Base-by-base conservation (phyloP, 2,888 invertebrate species). In the Meganola albula region DNA sequence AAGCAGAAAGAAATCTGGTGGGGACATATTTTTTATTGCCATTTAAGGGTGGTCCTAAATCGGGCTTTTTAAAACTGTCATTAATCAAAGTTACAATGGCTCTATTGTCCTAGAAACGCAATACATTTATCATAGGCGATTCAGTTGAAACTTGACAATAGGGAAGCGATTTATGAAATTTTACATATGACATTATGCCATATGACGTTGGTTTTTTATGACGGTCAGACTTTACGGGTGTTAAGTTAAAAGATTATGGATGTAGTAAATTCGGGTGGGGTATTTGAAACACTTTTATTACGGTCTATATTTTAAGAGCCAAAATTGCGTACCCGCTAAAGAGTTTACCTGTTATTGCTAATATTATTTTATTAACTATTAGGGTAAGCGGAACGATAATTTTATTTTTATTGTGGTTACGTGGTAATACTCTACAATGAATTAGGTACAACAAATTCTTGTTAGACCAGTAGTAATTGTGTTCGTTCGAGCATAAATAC, bases 121-220 rank as follows among this genome's bases (percentile, higher is more conserved):
- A 75, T 70, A 75, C 74, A 80, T 79, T 78, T 74, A 75, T 79
- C 77, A 77, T 71, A 69, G 68, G 63, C 63, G 65, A 58, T 60
- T 56, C 53, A 49, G 50, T 52, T 53, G 45, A 37, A 47, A 48
- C 32, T 39, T 40, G 37, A 59, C 60, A 63, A 58, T 55, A 54
- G 48, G 34, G 35, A 44, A 40, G 44, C 65, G 63, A 74, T 74
- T 72, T 70, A 70, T 68, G 64, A 67, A 72, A 73, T 71, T 67
- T 63, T 61, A 68, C 68, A 67, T 65, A 61, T 68, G 49, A 58
- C 47, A 44, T 44, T 47, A 2, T 6, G 8, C 20, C 29, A 24
- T 25, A 10, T 34, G 35, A 30, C 20, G 27, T 7, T 34, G 36
- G 50, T 46, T 50, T n/a, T 48, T 48, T 48, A 46, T 45, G 30